Conservation (phyloP, 2,888 invertebrate genomes). For the Rhabditophanes sp. region DNA sequence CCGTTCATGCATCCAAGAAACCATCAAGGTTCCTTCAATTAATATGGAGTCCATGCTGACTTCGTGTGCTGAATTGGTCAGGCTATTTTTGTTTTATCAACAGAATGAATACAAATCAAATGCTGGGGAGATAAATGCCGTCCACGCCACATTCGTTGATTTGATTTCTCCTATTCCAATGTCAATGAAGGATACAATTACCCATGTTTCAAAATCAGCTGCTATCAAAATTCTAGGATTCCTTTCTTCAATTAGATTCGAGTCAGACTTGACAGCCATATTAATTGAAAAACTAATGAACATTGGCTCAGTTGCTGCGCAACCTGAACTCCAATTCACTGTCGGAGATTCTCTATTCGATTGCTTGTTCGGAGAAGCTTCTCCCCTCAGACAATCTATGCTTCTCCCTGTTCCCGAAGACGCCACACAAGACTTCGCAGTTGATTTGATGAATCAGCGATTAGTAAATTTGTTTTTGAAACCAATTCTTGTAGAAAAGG, state of each 20-base stretch:
- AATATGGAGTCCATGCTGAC: too few species aligned
- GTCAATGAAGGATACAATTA: constrained; percentile 5
- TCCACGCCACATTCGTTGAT: constrained; percentile 1
- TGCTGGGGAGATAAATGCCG: background rate
- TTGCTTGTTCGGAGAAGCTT: constrained; percentile 1
- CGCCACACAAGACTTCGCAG: background rate
- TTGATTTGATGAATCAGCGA: background rate
- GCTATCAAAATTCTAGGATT: constrained; percentile 2
- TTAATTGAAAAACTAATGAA: constrained; percentile 7
- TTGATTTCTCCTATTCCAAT: background rate
- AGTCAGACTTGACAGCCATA: background rate
- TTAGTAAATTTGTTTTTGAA: background rate
- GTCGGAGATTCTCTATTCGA: constrained; percentile 15
- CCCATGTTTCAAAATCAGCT: background rate
- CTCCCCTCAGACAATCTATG: constrained; percentile 4
- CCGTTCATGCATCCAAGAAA: too few species aligned
- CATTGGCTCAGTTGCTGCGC: constrained; percentile 24
- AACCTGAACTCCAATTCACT: constrained; percentile 21
- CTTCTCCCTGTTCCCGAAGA: constrained; percentile 4
- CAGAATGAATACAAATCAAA: background rate
- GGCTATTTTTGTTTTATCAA: too few species aligned
- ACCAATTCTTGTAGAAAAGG: background rate
- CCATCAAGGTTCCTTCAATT: too few species aligned
- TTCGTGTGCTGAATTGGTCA: too few species aligned
- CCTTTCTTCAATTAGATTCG: constrained; percentile 1